These are phyloP conservation scores for Heliornis fulica DNA, from an alignment of 2,113 vertebrate species.

Conservation along the genomic window DNA sequence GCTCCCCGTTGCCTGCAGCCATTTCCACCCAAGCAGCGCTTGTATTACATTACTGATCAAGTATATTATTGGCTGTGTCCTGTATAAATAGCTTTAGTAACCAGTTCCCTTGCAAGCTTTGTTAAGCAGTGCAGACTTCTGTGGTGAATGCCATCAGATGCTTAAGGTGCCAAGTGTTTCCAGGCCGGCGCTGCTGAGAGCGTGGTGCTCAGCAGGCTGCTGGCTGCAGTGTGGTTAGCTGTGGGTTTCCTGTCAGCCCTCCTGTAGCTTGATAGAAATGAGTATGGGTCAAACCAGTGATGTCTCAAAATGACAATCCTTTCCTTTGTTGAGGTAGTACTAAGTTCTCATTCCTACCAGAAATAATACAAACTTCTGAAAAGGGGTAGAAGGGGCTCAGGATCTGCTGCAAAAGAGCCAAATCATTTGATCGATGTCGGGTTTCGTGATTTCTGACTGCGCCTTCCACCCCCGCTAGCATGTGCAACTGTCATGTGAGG, in stretches of 20 bases:
- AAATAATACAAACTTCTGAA: neutral
- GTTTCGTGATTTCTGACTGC: neutral
- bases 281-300: neutral
- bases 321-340: neutral
- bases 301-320: neutral
- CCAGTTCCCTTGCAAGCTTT: neutral
- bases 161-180: neutral
- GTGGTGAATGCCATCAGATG: neutral
- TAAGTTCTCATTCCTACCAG: neutral
- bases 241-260: neutral
- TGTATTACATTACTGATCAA: neutral
- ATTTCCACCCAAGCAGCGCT: neutral
- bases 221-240: neutral
- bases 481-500: neutral
- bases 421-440: neutral
- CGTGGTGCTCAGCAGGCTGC: neutral
- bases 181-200: neutral
- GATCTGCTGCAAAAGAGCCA: neutral
- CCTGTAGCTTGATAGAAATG: neutral
- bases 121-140: neutral
- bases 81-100: neutral
- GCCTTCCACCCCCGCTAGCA: conserved; percentile 4
- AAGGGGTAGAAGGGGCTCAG: neutral
- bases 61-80: neutral
- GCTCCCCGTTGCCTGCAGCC: neutral